Evolutionary conservation across 2,113 vertebrate genomes (phyloP).

Genomic region (Pseudonaja textilis): DNA sequence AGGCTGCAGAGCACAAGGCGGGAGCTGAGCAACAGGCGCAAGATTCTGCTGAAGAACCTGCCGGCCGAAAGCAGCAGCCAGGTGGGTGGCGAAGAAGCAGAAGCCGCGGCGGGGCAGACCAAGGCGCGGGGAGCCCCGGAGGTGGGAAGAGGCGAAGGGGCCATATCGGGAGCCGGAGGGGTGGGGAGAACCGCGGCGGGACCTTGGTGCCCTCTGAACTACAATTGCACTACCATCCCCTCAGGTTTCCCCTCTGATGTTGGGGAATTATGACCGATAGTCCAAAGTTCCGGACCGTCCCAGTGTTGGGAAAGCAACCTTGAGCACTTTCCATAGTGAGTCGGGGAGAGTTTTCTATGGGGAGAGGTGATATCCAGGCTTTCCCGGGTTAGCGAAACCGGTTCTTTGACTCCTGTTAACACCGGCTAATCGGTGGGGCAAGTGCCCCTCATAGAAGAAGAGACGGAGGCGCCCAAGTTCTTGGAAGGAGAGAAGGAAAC

Average conservation of each 20-base stretch:
- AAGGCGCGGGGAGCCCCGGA: background rate
- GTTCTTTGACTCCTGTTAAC: background rate
- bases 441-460: background rate
- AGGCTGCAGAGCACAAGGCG: constrained; percentile 82
- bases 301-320: background rate
- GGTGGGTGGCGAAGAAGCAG: constrained; percentile 64
- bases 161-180: background rate
- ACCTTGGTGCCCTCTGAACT: background rate
- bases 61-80: constrained; percentile 88
- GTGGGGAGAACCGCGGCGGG: background rate
- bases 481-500: background rate
- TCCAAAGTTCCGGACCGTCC: background rate
- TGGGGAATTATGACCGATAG: background rate
- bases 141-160: too few relatives aligned
- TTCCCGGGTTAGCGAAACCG: background rate
- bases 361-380: background rate
- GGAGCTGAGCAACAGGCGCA: constrained; percentile 93
- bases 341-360: background rate
- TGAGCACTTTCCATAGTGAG: background rate
- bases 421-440: background rate
- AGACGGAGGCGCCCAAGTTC: background rate
- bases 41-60: constrained; percentile 91
- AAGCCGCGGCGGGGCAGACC: background rate
- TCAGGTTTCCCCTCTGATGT: background rate
- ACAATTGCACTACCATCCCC: background rate